A percentile compares a stretch with the other conserved stretches of the same genome.
Conservation (phyloP, 2,797 vertebrate species). For the Helostoma temminkii region DNA sequence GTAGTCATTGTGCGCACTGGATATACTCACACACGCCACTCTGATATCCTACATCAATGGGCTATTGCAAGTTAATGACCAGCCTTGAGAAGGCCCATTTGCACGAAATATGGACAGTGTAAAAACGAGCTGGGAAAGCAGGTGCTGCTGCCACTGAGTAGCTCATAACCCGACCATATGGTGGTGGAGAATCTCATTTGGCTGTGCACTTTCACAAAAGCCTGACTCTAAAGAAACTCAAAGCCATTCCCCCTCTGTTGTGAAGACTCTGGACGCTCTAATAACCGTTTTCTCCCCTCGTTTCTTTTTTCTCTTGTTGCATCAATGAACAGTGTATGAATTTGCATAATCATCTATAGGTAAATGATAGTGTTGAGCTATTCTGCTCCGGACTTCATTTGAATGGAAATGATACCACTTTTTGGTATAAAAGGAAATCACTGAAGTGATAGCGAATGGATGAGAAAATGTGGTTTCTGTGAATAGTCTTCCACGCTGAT, state of each 20-base stretch:
- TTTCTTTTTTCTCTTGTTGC: conserved; percentile 55
- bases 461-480: conserved; percentile 43
- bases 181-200: conserved; percentile 68
- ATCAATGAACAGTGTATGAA: conserved; percentile 59
- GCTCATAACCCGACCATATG: conserved; percentile 71
- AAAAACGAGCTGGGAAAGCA: conserved; percentile 67
- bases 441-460: conserved; percentile 48
- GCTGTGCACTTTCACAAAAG: conserved; percentile 56
- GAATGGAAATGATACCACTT: conserved; percentile 74
- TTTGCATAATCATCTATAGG: conserved; percentile 78
- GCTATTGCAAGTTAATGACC: conserved; percentile 80
- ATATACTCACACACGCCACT: conserved; percentile 74
- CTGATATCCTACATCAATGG: conserved; percentile 79
- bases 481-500: conserved; percentile 18
- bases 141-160: conserved; percentile 67
- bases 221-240: conserved; percentile 50
- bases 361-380: conserved; percentile 65
- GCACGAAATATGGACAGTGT: conserved; percentile 77
- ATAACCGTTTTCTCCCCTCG: conserved; percentile 38
- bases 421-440: conserved; percentile 63
- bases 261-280: conserved; percentile 49
- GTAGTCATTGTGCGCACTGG: conserved; percentile 69
- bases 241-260: conserved; percentile 49
- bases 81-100: conserved; percentile 76
- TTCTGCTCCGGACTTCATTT: conserved; percentile 61